phyloP scores from a whole-genome alignment of 2,888 invertebrate genomes.

The Xestia ashworthii region DNA sequence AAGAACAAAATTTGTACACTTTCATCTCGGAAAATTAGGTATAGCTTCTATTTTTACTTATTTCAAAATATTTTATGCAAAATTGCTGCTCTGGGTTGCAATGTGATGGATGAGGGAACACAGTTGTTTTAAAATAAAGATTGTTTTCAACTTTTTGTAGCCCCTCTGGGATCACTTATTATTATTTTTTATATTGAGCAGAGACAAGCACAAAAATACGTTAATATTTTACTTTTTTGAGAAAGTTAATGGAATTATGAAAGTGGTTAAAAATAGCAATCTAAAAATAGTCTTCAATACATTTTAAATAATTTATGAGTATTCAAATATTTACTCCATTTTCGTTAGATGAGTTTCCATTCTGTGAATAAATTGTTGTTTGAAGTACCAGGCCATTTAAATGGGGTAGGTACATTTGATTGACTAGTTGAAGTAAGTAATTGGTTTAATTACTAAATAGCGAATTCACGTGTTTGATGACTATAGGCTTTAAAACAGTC shows the following conservation, averaged over 20 bases:
- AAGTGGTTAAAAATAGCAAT: background rate
- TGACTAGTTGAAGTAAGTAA: background rate
- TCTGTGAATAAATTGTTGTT: background rate
- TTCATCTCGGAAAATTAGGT: background rate
- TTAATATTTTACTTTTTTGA: background rate
- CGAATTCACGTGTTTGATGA: no score
- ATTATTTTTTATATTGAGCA: background rate
- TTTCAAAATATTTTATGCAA: background rate
- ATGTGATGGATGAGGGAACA: background rate
- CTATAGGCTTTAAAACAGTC: no score
- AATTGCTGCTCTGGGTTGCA: background rate
- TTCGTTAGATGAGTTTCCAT: background rate
- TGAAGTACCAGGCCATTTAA: background rate
- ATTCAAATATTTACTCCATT: background rate
- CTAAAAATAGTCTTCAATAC: background rate
- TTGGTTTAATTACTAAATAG: background rate
- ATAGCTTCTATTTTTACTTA: background rate
- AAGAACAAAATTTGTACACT: background rate
- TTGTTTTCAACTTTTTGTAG: background rate
- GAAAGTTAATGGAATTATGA: background rate
- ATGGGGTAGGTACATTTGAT: background rate
- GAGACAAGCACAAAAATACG: background rate
- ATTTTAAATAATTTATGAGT: background rate
- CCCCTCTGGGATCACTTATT: background rate
- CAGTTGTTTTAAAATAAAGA: constrained; percentile 1